These are phyloP conservation scores for Phodopus roborovskii DNA, from an alignment of 2,113 vertebrate genomes.

Conservation along the genomic window DNA sequence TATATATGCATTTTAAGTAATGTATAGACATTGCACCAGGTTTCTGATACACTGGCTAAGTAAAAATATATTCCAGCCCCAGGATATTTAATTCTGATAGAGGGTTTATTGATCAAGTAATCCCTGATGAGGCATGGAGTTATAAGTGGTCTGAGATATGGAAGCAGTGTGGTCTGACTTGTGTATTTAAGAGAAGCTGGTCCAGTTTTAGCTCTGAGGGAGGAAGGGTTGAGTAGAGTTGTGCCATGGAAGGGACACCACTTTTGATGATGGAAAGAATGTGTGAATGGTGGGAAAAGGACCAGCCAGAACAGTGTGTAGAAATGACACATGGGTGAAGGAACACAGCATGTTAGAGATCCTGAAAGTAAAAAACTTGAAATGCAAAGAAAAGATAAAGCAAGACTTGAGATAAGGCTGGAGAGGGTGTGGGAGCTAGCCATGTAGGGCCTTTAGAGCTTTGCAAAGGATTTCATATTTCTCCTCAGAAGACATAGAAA, in stretches of 20 bases:
- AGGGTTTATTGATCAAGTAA: not conserved
- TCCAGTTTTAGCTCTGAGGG: not conserved
- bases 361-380: not conserved
- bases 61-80: not conserved
- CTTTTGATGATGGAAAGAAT: not conserved
- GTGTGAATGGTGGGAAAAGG: not conserved
- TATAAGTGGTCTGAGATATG: not conserved
- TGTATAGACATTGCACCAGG: not conserved
- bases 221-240: not conserved
- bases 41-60: not conserved
- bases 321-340: not conserved
- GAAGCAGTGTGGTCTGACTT: not conserved
- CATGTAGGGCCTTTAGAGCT: not conserved
- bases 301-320: not conserved
- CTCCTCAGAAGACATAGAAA: not conserved
- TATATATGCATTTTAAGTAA: not conserved
- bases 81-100: not conserved
- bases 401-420: not conserved
- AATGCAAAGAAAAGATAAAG: not conserved
- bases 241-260: not conserved
- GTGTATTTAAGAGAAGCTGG: not conserved
- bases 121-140: not conserved
- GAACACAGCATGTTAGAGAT: not conserved
- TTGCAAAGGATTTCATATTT: not conserved
- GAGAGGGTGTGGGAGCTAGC: not conserved